Conservation (phyloP, 2,888 invertebrate species). For the Tinea trinotella region DNA sequence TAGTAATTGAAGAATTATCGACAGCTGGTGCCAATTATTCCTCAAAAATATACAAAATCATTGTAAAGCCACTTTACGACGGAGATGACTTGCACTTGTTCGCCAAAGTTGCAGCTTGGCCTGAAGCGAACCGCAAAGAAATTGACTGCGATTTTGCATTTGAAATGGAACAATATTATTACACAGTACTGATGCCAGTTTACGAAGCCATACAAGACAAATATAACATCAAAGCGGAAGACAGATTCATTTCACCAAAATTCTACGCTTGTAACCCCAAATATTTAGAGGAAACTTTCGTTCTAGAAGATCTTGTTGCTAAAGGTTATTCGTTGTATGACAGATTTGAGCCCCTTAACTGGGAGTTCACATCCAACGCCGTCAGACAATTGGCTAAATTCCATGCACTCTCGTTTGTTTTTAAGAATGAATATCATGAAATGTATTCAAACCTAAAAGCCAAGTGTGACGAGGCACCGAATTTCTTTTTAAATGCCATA, state of each 20-base stretch:
- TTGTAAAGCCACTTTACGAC: slow-evolving; percentile 17
- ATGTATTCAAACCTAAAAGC: too few relatives aligned
- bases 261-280: slow-evolving; percentile 19
- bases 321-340: slow-evolving; percentile 21
- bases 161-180: slow-evolving; percentile 17
- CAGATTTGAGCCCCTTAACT: slow-evolving; percentile 21
- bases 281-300: slow-evolving; percentile 20
- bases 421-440: slow-evolving; percentile 19
- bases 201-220: slow-evolving; percentile 23
- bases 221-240: slow-evolving; percentile 20
- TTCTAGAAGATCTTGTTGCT: slow-evolving; percentile 22
- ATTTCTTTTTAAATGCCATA: not conserved
- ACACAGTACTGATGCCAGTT: slow-evolving; percentile 9
- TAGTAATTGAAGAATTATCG: slow-evolving; percentile 10
- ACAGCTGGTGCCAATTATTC: slow-evolving; percentile 15
- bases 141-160: slow-evolving; percentile 20
- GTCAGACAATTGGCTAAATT: slow-evolving; percentile 22
- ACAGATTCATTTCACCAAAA: slow-evolving; percentile 21
- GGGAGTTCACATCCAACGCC: slow-evolving; percentile 22
- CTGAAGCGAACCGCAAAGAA: slow-evolving; percentile 27
- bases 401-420: slow-evolving; percentile 23
- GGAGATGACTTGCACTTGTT: slow-evolving; percentile 16
- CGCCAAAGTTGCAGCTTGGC: slow-evolving; percentile 1
- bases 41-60: not conserved
- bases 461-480: not conserved